Evolutionary conservation across 1,140 invertebrate genomes (phyloP).

Genomic region (Drosophila auraria): DNA sequence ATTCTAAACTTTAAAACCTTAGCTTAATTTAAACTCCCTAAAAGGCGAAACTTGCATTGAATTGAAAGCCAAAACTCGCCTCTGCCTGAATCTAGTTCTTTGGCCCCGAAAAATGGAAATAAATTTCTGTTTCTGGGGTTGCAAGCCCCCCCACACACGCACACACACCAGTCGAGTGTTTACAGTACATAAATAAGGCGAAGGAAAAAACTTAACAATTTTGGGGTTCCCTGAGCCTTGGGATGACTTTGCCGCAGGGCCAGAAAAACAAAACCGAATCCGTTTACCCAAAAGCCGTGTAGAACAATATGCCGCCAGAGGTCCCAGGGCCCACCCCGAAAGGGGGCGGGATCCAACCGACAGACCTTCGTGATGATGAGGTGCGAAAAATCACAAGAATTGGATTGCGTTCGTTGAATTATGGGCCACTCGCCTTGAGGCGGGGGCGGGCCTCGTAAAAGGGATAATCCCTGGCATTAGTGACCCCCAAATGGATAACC

Average conservation of each 20-base stretch:
- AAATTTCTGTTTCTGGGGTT: constrained; percentile 7
- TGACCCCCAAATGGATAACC: constrained; percentile 10
- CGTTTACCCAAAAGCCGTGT: constrained; percentile 59
- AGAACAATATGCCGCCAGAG: constrained; percentile 48
- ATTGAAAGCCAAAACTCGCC: background rate
- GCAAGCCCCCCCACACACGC: background rate
- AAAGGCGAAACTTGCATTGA: background rate
- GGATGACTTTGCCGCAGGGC: constrained; percentile 22
- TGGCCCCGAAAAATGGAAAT: background rate
- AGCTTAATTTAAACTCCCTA: background rate
- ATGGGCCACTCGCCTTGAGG: constrained; percentile 21
- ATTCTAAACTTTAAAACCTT: background rate
- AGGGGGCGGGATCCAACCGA: background rate
- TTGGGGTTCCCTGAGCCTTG: constrained; percentile 13
- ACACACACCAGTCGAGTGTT: constrained; percentile 3
- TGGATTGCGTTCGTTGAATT: constrained; percentile 40
- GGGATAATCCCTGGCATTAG: constrained; percentile 25
- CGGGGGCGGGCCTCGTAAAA: background rate
- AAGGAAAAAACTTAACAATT: constrained; percentile 22
- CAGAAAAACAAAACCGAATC: constrained; percentile 42
- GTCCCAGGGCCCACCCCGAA: background rate
- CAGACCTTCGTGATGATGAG: constrained; percentile 47
- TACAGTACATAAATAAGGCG: constrained; percentile 29
- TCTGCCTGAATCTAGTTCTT: background rate
- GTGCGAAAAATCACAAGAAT: constrained; percentile 71